Conservation (phyloP, 2,113 vertebrate genomes). For the Dipodomys spectabilis region DNA sequence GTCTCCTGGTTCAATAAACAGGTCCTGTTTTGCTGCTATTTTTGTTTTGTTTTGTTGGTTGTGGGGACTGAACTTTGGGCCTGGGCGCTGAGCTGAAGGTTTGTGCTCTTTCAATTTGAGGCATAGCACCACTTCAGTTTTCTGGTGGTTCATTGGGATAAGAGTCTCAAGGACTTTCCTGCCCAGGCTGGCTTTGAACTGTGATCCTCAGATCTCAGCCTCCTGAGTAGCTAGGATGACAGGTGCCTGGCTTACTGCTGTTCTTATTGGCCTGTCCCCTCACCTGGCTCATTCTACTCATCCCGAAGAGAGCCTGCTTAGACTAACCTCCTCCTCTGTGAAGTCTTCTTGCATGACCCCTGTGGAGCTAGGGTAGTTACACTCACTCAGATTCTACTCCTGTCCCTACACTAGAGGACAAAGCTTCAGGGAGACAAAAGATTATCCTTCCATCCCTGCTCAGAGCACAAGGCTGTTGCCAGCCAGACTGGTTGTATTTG, state of each 20-base stretch:
- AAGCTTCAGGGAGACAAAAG: neutral
- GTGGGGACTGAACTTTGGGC: no score
- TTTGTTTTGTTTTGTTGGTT: no score
- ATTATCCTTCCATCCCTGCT: neutral
- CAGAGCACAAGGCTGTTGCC: neutral
- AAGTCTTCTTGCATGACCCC: neutral
- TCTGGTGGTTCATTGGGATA: no score
- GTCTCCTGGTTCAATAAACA: neutral
- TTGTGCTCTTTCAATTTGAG: no score
- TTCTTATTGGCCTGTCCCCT: neutral
- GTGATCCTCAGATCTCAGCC: no score
- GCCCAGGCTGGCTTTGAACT: no score
- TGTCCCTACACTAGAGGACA: neutral
- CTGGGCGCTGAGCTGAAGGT: no score
- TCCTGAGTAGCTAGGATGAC: no score
- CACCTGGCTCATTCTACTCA: neutral
- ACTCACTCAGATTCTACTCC: neutral
- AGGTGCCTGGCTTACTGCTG: neutral
- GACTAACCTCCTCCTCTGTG: neutral
- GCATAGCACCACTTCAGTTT: no score
- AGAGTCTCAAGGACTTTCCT: no score
- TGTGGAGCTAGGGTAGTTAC: neutral
- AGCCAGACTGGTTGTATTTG: neutral
- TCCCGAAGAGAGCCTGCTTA: neutral
- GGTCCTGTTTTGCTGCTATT: neutral